Evolutionary conservation across 2,113 vertebrate genomes (phyloP).

Genomic region (Taxidea taxus): DNA sequence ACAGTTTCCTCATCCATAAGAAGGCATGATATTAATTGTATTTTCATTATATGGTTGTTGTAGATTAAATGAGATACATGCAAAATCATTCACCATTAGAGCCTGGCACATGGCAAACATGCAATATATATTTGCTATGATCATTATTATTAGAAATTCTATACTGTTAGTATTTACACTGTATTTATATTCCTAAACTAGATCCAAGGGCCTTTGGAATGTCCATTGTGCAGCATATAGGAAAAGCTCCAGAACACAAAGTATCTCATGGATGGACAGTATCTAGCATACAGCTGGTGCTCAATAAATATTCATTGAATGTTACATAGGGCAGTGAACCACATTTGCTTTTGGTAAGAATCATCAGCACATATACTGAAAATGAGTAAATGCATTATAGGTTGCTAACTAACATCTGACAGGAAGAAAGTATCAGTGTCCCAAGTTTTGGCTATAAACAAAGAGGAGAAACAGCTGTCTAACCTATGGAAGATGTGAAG

Average conservation of each 20-base stretch:
- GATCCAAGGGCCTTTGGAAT: background rate
- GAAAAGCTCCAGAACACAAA: background rate
- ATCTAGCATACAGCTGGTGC: background rate
- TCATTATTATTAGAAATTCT: background rate
- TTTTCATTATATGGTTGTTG: background rate
- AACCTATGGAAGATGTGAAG: background rate
- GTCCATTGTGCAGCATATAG: background rate
- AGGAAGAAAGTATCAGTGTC: background rate
- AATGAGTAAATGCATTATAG: background rate
- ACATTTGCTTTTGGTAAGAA: background rate
- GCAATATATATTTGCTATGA: background rate
- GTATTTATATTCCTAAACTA: background rate
- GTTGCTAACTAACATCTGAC: background rate
- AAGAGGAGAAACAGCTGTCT: background rate
- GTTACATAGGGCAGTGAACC: background rate
- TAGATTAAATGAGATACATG: background rate
- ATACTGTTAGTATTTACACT: background rate
- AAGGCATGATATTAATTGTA: background rate
- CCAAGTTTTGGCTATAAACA: background rate
- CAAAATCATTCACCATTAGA: slow-evolving; percentile 13
- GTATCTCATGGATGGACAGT: background rate
- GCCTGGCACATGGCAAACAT: background rate
- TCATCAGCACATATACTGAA: background rate
- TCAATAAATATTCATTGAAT: background rate
- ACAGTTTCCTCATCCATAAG: background rate